Evolutionary conservation across 2,888 invertebrate species (phyloP).

Genomic region (Nemotelus nigrinus): DNA sequence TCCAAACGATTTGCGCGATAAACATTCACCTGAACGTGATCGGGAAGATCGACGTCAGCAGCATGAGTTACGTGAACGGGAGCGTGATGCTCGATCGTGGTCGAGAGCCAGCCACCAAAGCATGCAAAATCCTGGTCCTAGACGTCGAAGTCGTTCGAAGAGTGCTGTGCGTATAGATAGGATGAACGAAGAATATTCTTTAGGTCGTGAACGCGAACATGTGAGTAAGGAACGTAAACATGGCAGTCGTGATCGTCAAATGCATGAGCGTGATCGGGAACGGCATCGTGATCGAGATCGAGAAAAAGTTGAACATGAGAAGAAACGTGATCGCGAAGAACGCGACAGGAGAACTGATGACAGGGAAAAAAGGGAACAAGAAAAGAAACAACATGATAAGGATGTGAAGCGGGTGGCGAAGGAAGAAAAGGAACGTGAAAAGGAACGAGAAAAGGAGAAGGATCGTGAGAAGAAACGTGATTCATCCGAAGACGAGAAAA

Average conservation of each 20-base stretch:
- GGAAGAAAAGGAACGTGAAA: constrained; percentile 59
- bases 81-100: constrained; percentile 48
- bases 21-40: constrained; percentile 36
- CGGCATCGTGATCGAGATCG: constrained; percentile 40
- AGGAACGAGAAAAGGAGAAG: constrained; percentile 58
- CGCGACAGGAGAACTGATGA: constrained; percentile 51
- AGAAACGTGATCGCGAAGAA: constrained; percentile 53
- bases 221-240: constrained; percentile 54
- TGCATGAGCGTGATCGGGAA: constrained; percentile 57
- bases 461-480: constrained; percentile 54
- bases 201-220: constrained; percentile 28
- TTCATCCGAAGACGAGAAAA: constrained; percentile 57
- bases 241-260: constrained; percentile 55
- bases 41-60: constrained; percentile 36
- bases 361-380: constrained; percentile 52
- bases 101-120: constrained; percentile 45
- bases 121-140: constrained; percentile 5
- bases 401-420: constrained; percentile 62
- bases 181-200: constrained; percentile 31
- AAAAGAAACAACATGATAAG: constrained; percentile 47
- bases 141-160: constrained; percentile 46
- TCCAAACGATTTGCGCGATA: constrained; percentile 40
- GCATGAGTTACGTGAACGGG: constrained; percentile 38
- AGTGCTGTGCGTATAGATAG: constrained; percentile 39
- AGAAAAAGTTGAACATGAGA: constrained; percentile 57